A percentile compares a stretch with the other conserved stretches of the same genome.
phyloP scores from a whole-genome alignment of 2,888 invertebrate genomes.

The Lasioglossum leucozonium region DNA sequence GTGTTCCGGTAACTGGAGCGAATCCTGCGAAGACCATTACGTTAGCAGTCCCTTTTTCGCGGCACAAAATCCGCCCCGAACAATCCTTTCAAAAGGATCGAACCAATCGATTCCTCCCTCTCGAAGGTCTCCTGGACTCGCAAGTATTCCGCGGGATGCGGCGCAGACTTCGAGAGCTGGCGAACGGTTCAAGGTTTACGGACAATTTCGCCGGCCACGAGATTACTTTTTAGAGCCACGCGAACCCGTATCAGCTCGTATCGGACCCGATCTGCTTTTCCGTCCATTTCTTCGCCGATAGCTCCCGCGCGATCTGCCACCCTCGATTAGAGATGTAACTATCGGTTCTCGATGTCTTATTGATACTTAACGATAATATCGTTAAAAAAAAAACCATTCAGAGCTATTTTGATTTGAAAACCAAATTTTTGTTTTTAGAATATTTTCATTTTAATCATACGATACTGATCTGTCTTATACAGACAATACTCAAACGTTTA shows the following conservation, averaged over 20 bases:
- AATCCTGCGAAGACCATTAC: not conserved
- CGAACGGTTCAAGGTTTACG: not conserved
- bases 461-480: too few species aligned
- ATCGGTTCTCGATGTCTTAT: not conserved
- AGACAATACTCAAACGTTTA: too few species aligned
- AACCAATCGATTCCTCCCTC: not conserved
- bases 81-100: not conserved
- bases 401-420: not conserved
- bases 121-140: not conserved
- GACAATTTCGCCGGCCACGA: not conserved
- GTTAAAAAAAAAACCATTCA: not conserved
- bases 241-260: not conserved
- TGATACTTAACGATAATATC: not conserved
- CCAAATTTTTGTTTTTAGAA: not conserved
- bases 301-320: not conserved
- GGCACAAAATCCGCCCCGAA: not conserved
- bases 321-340: not conserved
- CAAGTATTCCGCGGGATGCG: not conserved
- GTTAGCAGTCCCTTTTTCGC: not conserved
- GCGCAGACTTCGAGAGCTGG: not conserved
- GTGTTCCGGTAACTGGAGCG: conserved; percentile 1
- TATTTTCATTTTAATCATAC: too few species aligned
- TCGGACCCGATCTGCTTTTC: not conserved
- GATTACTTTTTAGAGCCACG: not conserved
- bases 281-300: not conserved